Conservation (phyloP, 2,888 invertebrate species). For the Stenodera caucasica region DNA sequence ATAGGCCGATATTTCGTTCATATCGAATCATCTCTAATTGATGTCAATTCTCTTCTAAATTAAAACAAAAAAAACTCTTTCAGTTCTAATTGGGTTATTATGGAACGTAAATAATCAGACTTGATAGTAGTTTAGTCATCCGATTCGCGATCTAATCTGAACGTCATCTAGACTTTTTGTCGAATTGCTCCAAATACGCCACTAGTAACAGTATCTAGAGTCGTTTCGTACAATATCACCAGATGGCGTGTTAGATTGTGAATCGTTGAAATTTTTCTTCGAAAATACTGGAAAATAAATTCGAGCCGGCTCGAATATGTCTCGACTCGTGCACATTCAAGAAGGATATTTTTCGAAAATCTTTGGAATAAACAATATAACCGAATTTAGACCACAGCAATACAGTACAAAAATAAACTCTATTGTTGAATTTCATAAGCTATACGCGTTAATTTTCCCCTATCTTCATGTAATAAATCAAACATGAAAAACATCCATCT, state of each 20-base stretch:
- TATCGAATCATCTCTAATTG: conserved; percentile 19
- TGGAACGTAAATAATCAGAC: conserved; percentile 42
- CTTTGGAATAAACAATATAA: neutral
- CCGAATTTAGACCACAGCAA: conserved; percentile 27
- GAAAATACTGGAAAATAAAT: conserved; percentile 11
- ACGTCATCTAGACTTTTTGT: no score
- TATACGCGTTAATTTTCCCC: conserved; percentile 14
- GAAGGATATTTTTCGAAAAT: conserved; percentile 23
- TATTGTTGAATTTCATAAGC: conserved; percentile 19
- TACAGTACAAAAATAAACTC: conserved; percentile 27
- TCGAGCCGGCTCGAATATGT: conserved; percentile 17
- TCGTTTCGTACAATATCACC: no score
- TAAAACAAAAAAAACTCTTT: conserved; percentile 9
- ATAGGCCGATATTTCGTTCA: conserved; percentile 31
- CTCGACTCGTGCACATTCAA: conserved; percentile 22
- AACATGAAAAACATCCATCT: conserved; percentile 23
- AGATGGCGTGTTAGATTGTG: no score
- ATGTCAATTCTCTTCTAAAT: neutral
- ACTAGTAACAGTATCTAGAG: no score
- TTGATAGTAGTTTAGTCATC: no score
- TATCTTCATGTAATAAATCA: neutral
- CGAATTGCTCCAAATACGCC: no score
- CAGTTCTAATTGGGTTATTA: conserved; percentile 34
- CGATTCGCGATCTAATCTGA: no score
- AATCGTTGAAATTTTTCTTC: no score